Evolutionary conservation across 2,113 vertebrate genomes (phyloP), one percentile per base, ranked within the genome.

Genomic region (Podarcis cretensis): DNA sequence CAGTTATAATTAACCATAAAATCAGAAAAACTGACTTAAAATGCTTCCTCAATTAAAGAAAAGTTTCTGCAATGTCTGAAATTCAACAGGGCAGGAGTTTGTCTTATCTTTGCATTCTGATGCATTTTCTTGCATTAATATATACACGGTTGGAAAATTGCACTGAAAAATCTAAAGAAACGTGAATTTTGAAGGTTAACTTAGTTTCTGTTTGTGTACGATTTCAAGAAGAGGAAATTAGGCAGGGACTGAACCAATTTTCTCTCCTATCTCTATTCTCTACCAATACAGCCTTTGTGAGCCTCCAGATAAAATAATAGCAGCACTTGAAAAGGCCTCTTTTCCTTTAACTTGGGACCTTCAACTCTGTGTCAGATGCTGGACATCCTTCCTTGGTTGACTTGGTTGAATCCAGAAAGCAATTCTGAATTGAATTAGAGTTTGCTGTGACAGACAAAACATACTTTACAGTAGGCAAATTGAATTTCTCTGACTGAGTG

Each of bases 401-500:
- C 83, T 40, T 92, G 83, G 89, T 90, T 97, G 88, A 93, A 94
- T 95, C 91, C 90, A 91, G 90, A 94, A 95, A 95, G 94, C 92
- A 94, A 96, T 96, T 97, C 96, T 96, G 89, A 78, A 92, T 94
- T 96, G 93, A 96, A 96, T 96, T 96, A 95, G 91, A 95, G 90
- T 95, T 95, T 96, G 95, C 93, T 94, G 86, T 94, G 92, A 95
- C 92, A 96, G 95, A 95, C 90, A 95, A 96, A 96, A 94, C 92
- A 96, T 92, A 96, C 92, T 97, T 96, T 96, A 96, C 90, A 94
- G 94, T 96, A 96, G 93, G 94, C 94, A 97, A 97, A 97, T 97
- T 97, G 94, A 96, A 97, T 97, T 96, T 97, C 93, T 96, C 85
- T 97, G 96, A 91, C 96, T 97, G 96, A 96, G 93, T 96, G 94